A percentile compares a stretch with the other conserved stretches of the same genome.
These are phyloP conservation scores for Drosophila lacteicornis DNA, from an alignment of 1,140 invertebrate genomes.

Conservation along the genomic window DNA sequence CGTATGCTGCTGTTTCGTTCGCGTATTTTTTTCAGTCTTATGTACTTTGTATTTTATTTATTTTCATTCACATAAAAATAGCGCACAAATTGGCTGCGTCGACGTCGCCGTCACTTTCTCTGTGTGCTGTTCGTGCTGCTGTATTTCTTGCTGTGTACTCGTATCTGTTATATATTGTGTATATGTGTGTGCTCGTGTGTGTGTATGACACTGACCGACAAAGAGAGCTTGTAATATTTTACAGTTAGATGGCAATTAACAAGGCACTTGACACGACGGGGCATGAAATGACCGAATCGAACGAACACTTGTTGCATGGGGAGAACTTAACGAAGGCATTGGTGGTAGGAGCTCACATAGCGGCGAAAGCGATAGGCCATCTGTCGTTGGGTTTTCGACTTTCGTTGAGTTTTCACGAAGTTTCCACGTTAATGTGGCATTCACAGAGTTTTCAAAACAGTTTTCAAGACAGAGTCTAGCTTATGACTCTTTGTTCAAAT, in stretches of 20 bases:
- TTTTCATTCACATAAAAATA: slow-evolving; percentile 79
- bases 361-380: slow-evolving; percentile 71
- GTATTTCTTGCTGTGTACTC: slow-evolving; percentile 30
- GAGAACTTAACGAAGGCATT: slow-evolving; percentile 47
- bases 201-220: slow-evolving; percentile 71
- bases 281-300: slow-evolving; percentile 30
- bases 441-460: neutral
- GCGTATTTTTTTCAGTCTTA: slow-evolving; percentile 23
- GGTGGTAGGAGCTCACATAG: slow-evolving; percentile 69
- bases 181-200: slow-evolving; percentile 17
- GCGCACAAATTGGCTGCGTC: slow-evolving; percentile 75
- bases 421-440: neutral
- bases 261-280: slow-evolving; percentile 49
- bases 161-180: slow-evolving; percentile 5
- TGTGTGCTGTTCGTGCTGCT: slow-evolving; percentile 20
- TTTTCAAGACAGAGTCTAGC: neutral
- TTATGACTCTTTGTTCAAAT: neutral
- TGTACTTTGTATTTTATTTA: slow-evolving; percentile 66
- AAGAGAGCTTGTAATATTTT: slow-evolving; percentile 59
- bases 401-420: slow-evolving; percentile 1
- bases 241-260: slow-evolving; percentile 60
- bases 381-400: slow-evolving; percentile 21
- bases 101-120: slow-evolving; percentile 55
- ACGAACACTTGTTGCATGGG: slow-evolving; percentile 49
- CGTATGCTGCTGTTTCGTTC: slow-evolving; percentile 13